Base-by-base conservation (phyloP, 2,113 vertebrate genomes). In the Fulica atra region DNA sequence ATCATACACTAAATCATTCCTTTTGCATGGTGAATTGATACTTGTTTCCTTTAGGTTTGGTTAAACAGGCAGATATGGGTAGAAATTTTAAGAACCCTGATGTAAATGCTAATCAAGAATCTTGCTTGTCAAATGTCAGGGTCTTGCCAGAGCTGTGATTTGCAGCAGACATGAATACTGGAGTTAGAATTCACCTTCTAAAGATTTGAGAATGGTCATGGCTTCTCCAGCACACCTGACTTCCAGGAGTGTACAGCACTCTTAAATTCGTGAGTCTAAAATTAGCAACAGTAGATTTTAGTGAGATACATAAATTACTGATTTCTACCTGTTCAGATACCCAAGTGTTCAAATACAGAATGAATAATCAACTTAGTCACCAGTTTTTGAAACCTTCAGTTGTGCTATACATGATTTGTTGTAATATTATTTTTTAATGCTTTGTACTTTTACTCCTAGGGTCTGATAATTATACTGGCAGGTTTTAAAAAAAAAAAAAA, bases 131-230 rank as follows among this genome's bases (percentile, higher is more conserved):
- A 15, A 7, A 5, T 88, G 33, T 42, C 13, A 20, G 16, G 9
- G 14, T 50, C 16, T 79, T 78, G 17, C 10, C 56, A 91, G 57
- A 73, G 35, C 16, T 91, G 29, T 68, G 26, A 21, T 66, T 83
- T 81, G 35, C 51, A 71, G 57, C 38, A 86, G 76, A n/a, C 56
- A 40, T 33, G 40, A 83, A 73, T 92, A 6, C 60, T 25, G 35
- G 19, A 54, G 15, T 73, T 38, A 56, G 29, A 76, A 53, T 81
- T 86, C 4, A 4, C 31, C 23, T 83, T 70, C 48, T 72, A 53
- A 85, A 85, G 25, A 25, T 53, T 5, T 71, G 11, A 65, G 64
- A 81, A 64, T 23, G 10, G 18, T 28, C 0, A 0, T 46, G 56
- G 18, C 23, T 90, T 70, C 26, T 60, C 20, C 21, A 60, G 23